A percentile compares a stretch with the other conserved stretches of the same genome.
Evolutionary conservation across 2,797 vertebrate species (phyloP).

Genomic region (Erithacus rubecula): DNA sequence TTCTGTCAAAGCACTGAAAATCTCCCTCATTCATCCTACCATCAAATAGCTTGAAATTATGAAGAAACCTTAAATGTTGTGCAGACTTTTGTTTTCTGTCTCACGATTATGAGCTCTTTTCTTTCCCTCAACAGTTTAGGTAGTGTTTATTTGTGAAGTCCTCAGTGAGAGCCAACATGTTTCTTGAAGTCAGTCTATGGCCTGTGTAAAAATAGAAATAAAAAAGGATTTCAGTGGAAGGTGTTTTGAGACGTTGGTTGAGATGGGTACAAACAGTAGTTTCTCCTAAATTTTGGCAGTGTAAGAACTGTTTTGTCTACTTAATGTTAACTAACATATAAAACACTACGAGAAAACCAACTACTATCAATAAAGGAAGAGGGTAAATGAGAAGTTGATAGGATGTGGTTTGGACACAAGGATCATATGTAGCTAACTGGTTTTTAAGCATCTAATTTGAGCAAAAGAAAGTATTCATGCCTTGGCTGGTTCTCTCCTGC

Average conservation of each 20-base stretch:
- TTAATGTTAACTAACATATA: neutral
- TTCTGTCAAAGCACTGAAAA: neutral
- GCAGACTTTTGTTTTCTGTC: neutral
- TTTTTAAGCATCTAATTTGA: neutral
- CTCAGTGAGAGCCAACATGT: neutral
- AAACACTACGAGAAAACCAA: rapidly evolving
- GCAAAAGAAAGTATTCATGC: neutral
- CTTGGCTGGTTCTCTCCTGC: neutral
- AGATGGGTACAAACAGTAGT: neutral
- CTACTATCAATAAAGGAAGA: neutral
- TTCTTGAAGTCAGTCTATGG: neutral
- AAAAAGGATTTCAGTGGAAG: neutral
- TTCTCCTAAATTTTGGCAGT: neutral
- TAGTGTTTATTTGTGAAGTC: neutral
- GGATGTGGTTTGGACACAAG: neutral
- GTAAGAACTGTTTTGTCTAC: neutral
- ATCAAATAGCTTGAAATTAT: neutral
- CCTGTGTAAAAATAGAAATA: neutral
- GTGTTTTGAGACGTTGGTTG: neutral
- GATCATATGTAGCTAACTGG: rapidly evolving
- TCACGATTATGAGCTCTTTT: neutral
- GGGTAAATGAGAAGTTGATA: neutral
- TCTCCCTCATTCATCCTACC: neutral
- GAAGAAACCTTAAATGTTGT: neutral
- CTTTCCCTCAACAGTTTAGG: neutral